These are phyloP conservation scores for Gadopsis marmoratus DNA, from an alignment of 2,797 vertebrate species.

Conservation along the genomic window DNA sequence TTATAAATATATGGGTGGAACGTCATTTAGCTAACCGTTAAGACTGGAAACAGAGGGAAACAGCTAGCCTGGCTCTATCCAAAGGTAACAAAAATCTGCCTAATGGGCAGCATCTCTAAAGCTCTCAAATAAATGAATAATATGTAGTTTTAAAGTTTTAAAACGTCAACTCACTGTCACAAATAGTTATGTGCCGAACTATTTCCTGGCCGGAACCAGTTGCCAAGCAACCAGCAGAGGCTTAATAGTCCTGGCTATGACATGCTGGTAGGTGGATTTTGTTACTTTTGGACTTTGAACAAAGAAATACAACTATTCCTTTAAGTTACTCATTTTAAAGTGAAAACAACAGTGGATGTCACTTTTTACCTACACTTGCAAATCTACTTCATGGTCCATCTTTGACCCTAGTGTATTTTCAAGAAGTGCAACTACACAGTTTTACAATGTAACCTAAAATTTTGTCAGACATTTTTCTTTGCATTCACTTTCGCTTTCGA, in stretches of 20 bases:
- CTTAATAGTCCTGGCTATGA: conserved; percentile 19
- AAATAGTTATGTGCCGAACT: conserved; percentile 20
- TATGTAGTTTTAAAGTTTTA: conserved; percentile 3
- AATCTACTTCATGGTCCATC: background rate
- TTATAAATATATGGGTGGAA: background rate
- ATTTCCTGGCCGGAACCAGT: conserved; percentile 25
- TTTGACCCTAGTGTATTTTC: background rate
- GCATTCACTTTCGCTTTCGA: background rate
- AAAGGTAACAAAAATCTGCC: background rate
- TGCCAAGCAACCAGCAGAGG: conserved; percentile 45
- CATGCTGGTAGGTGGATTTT: conserved; percentile 13
- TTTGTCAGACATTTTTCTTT: background rate
- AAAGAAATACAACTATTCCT: background rate
- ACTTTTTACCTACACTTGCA: background rate
- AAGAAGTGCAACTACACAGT: background rate
- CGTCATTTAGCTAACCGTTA: background rate
- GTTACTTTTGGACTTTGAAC: background rate
- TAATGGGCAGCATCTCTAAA: background rate
- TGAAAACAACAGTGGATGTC: background rate
- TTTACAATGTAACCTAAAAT: background rate
- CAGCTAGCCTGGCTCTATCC: background rate
- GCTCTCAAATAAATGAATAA: background rate
- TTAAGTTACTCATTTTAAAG: background rate
- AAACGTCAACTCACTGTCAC: conserved; percentile 6
- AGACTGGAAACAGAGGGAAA: background rate